These are phyloP conservation scores for Charina bottae DNA, from an alignment of 2,113 vertebrate species.

Conservation along the genomic window DNA sequence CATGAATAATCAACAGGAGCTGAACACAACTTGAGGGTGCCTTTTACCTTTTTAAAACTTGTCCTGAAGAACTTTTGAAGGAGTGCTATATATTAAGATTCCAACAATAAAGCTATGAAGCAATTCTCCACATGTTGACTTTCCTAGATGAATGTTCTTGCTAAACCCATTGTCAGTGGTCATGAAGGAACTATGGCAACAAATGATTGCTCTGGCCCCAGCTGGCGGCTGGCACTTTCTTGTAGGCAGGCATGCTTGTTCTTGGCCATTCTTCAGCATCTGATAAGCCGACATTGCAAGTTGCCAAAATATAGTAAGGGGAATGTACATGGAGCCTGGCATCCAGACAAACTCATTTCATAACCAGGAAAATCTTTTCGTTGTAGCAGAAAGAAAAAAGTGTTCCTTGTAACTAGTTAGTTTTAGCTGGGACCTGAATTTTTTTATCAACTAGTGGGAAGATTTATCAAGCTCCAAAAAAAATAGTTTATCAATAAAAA, in stretches of 20 bases:
- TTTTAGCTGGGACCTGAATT: neutral
- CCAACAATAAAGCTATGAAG: slow-evolving; percentile 65
- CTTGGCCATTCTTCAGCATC: slow-evolving; percentile 40
- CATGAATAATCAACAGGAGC: neutral
- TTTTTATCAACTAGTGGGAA: neutral
- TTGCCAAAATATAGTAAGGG: slow-evolving; percentile 52
- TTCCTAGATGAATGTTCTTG: slow-evolving; percentile 43
- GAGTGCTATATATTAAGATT: slow-evolving; percentile 64
- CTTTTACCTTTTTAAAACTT: neutral
- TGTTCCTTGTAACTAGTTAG: neutral
- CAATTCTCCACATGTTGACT: slow-evolving; percentile 69
- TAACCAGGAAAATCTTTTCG: neutral
- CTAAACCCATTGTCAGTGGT: slow-evolving; percentile 55
- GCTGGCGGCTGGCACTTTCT: slow-evolving; percentile 44
- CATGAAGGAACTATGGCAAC: slow-evolving; percentile 55
- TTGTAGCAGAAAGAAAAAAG: neutral
- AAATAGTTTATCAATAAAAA: neutral
- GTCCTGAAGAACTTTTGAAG: slow-evolving; percentile 62
- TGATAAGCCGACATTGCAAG: slow-evolving; percentile 21
- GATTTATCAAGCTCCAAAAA: neutral
- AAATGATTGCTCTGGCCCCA: slow-evolving; percentile 67
- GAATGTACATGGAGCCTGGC: slow-evolving; percentile 7
- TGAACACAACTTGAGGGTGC: neutral
- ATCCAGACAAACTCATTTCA: neutral
- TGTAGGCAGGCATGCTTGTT: slow-evolving; percentile 28